Conservation (phyloP, 2,113 vertebrate genomes). For the Oxyruncus cristatus region DNA sequence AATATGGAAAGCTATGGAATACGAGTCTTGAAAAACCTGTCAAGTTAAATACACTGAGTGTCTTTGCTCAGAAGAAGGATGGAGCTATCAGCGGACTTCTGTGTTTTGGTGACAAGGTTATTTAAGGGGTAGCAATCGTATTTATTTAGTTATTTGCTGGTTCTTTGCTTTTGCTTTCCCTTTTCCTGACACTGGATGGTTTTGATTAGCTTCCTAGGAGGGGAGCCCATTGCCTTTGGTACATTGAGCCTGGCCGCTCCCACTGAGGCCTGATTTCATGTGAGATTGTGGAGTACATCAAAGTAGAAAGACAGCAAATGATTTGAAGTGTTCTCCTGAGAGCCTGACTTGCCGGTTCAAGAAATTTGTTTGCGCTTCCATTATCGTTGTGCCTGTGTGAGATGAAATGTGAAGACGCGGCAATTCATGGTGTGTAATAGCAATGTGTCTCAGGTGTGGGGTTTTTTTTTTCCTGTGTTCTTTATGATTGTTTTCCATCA, state of each 20-base stretch:
- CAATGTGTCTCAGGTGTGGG: not conserved
- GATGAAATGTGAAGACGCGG: not conserved
- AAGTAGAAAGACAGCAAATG: not conserved
- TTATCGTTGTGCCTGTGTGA: not conserved
- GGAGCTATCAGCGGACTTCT: conserved; percentile 1
- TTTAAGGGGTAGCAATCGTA: not conserved
- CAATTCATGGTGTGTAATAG: not conserved
- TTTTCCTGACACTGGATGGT: not conserved
- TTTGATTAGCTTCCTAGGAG: conserved; percentile 40
- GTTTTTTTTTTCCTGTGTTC: fast-evolving
- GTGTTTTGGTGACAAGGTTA: conserved; percentile 8
- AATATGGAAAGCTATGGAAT: conserved; percentile 39
- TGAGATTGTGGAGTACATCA: not conserved
- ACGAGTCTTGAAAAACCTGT: conserved; percentile 37
- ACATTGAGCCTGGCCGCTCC: not conserved
- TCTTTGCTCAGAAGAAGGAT: conserved; percentile 11
- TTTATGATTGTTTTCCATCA: not conserved
- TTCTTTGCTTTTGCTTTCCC: not conserved
- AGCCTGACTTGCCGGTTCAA: not conserved
- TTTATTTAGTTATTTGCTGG: conserved; percentile 11
- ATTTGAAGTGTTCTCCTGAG: not conserved
- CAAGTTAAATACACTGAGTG: not conserved
- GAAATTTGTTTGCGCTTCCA: not conserved
- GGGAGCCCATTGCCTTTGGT: not conserved
- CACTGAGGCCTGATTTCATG: not conserved